A percentile compares a stretch with the other conserved stretches of the same genome.
Conservation (phyloP, 1,140 invertebrate species). For the Spodoptera frugiperda region DNA sequence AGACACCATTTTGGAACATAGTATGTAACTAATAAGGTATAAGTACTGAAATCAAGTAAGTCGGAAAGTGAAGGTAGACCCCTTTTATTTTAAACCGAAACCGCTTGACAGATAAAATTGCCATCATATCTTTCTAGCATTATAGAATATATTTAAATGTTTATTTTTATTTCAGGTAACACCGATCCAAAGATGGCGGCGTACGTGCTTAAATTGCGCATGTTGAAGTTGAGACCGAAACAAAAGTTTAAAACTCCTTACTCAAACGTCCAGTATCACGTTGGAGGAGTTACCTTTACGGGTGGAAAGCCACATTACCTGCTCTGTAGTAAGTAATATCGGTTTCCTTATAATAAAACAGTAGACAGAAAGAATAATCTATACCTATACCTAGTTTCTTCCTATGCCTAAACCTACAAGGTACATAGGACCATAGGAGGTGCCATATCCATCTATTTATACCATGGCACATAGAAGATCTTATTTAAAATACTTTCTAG, state of each 20-base stretch:
- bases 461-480: background rate
- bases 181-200: conserved; percentile 71
- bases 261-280: conserved; percentile 68
- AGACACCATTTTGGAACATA: too few relatives aligned
- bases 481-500: background rate
- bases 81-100: too few relatives aligned
- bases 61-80: background rate
- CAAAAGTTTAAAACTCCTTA: conserved; percentile 64
- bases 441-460: background rate
- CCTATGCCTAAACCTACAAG: too few relatives aligned
- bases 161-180: conserved; percentile 61
- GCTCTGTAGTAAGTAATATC: conserved; percentile 65
- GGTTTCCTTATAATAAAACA: background rate
- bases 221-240: conserved; percentile 70
- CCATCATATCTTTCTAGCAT: too few relatives aligned
- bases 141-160: too few relatives aligned
- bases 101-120: too few relatives aligned
- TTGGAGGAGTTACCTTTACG: conserved; percentile 65
- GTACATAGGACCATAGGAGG: too few relatives aligned
- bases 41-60: too few relatives aligned
- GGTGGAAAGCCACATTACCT: conserved; percentile 65
- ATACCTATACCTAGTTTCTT: too few relatives aligned
- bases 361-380: background rate
- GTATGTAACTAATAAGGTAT: too few relatives aligned
- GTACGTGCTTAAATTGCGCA: conserved; percentile 67